These are phyloP conservation scores for Drosophila parabipectinata DNA, from an alignment of 1,140 invertebrate species.

Conservation along the genomic window DNA sequence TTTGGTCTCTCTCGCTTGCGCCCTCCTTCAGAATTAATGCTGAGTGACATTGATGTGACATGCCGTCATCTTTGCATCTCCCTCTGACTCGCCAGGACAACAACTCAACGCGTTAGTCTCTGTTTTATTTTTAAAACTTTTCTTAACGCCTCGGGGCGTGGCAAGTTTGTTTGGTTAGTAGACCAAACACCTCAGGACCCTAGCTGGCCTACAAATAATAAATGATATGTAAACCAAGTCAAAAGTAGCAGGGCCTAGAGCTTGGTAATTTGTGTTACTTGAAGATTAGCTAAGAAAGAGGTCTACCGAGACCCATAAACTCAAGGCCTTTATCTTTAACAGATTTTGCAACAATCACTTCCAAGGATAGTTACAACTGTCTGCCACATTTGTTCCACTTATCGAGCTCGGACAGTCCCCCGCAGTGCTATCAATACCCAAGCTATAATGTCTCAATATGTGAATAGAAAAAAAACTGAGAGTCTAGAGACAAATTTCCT, in stretches of 20 bases:
- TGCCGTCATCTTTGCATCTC: slow-evolving; percentile 65
- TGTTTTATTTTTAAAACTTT: slow-evolving; percentile 81
- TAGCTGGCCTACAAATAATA: slow-evolving; percentile 58
- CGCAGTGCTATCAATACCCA: slow-evolving; percentile 43
- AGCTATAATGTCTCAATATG: slow-evolving; percentile 55
- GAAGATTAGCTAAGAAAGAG: slow-evolving; percentile 34
- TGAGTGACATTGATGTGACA: slow-evolving; percentile 81
- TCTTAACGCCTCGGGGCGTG: slow-evolving; percentile 67
- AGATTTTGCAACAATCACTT: slow-evolving; percentile 42
- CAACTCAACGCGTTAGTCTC: slow-evolving; percentile 33
- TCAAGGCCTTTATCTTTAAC: background rate
- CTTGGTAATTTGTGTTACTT: slow-evolving; percentile 32
- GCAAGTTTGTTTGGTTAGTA: slow-evolving; percentile 60
- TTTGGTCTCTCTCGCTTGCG: background rate
- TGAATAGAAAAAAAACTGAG: too few species aligned
- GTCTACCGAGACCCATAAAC: background rate
- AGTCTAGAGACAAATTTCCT: slow-evolving; percentile 20
- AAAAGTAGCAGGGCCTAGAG: slow-evolving; percentile 44
- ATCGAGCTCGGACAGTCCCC: slow-evolving; percentile 33
- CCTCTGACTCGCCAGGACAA: slow-evolving; percentile 1
- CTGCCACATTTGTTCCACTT: slow-evolving; percentile 58
- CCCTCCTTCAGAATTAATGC: slow-evolving; percentile 56
- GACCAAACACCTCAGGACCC: slow-evolving; percentile 42
- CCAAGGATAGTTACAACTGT: slow-evolving; percentile 43
- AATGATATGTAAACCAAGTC: slow-evolving; percentile 81